Evolutionary conservation across 2,888 invertebrate genomes (phyloP).

Genomic region (Pherbina coryleti): DNA sequence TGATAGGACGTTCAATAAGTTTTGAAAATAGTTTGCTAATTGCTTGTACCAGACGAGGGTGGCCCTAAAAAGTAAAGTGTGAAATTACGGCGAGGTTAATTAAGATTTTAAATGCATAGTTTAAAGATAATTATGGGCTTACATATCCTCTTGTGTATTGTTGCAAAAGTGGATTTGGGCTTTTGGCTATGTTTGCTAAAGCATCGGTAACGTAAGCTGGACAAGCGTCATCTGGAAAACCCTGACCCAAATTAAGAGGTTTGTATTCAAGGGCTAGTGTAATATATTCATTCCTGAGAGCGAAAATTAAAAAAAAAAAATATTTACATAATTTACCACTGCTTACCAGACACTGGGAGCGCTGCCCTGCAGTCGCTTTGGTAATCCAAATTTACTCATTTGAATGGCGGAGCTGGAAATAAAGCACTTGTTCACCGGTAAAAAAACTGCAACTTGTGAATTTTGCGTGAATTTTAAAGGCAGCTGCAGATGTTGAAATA

Average conservation of each 20-base stretch:
- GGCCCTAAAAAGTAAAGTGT: conserved; percentile 76
- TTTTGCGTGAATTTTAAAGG: conserved; percentile 19
- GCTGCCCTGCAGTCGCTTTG: conserved; percentile 66
- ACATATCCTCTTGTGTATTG: conserved; percentile 97
- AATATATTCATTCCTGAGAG: conserved; percentile 89
- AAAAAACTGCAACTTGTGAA: conserved; percentile 22
- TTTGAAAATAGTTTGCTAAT: conserved; percentile 88
- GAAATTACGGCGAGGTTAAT: neutral
- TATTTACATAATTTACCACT: neutral
- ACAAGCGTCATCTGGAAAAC: conserved; percentile 93
- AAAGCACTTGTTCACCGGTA: neutral
- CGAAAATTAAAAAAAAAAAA: neutral
- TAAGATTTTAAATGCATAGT: neutral
- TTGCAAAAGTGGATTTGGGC: conserved; percentile 82
- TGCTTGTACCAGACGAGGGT: conserved; percentile 87
- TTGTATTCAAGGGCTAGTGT: conserved; percentile 85
- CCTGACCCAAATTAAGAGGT: conserved; percentile 94
- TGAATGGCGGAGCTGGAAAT: neutral
- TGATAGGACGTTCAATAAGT: conserved; percentile 80
- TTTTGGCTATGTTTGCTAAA: conserved; percentile 76
- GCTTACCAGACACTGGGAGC: conserved; percentile 66
- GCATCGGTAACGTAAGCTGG: conserved; percentile 86
- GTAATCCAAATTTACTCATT: conserved; percentile 68
- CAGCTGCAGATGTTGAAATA: conserved; percentile 28
- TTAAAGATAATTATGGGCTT: conserved; percentile 65